A percentile compares a stretch with the other conserved stretches of the same genome.
Evolutionary conservation across 2,797 vertebrate genomes (phyloP).

Genomic region (Hoplostethus mediterraneus): DNA sequence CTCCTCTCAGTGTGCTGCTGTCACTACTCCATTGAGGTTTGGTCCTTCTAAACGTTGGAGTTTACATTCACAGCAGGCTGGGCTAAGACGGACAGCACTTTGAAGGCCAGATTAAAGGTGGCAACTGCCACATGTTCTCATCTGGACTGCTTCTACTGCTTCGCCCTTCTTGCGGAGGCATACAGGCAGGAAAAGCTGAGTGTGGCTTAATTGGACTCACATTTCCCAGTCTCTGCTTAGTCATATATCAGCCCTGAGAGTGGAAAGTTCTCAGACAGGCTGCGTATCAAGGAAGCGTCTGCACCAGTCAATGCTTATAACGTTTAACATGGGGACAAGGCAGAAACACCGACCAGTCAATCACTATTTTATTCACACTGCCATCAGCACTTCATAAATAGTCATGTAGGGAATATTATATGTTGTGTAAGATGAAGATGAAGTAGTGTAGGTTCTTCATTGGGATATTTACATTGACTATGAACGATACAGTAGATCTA

Average conservation of each 20-base stretch:
- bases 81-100: slow-evolving; percentile 56
- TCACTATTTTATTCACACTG: neutral
- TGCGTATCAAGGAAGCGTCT: slow-evolving; percentile 28
- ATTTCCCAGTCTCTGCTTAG: slow-evolving; percentile 76
- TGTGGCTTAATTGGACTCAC: slow-evolving; percentile 73
- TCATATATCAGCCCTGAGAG: slow-evolving; percentile 69
- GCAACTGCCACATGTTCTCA: slow-evolving; percentile 73
- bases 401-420: neutral
- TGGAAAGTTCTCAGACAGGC: slow-evolving; percentile 61
- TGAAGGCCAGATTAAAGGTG: slow-evolving; percentile 71
- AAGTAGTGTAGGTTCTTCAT: neutral
- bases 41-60: slow-evolving; percentile 42
- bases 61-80: slow-evolving; percentile 60
- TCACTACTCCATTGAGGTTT: slow-evolving; percentile 23
- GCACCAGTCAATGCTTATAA: slow-evolving; percentile 10
- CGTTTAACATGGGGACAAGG: neutral
- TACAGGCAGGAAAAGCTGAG: slow-evolving; percentile 75
- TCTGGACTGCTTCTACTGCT: slow-evolving; percentile 62
- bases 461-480: neutral
- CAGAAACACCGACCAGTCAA: neutral
- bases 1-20: slow-evolving; percentile 19
- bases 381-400: neutral
- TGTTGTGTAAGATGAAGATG: neutral
- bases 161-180: slow-evolving; percentile 65
- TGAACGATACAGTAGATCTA: neutral